phyloP scores from a whole-genome alignment of 1,140 invertebrate species.

The Berghia stephanieae region DNA sequence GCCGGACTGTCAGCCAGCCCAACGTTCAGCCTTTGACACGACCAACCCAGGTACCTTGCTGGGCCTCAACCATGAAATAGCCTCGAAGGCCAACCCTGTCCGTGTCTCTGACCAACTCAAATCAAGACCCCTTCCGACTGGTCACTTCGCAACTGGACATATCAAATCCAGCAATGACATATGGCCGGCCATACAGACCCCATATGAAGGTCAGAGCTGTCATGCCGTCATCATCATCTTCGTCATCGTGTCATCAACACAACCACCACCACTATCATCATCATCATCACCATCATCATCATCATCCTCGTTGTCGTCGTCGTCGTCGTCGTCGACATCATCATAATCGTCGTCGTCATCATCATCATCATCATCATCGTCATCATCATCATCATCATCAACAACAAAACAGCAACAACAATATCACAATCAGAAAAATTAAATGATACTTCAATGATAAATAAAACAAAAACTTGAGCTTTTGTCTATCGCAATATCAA shows the following conservation, averaged over 20 bases:
- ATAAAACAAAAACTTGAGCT: too few species aligned
- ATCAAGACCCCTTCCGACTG: slow-evolving; percentile 46
- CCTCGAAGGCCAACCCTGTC: slow-evolving; percentile 37
- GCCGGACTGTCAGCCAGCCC: slow-evolving; percentile 40
- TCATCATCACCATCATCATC: too few species aligned
- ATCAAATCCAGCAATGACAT: slow-evolving; percentile 40
- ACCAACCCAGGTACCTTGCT: slow-evolving; percentile 41
- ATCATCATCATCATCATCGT: too few species aligned
- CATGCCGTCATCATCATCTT: background rate
- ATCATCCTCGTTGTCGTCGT: too few species aligned
- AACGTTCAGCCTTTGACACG: slow-evolving; percentile 40
- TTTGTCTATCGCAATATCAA: background rate
- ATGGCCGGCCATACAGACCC: slow-evolving; percentile 42
- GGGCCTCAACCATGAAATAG: slow-evolving; percentile 41
- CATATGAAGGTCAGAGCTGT: slow-evolving; percentile 45
- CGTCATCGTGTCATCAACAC: background rate
- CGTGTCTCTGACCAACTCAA: slow-evolving; percentile 40
- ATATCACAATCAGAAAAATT: too few species aligned
- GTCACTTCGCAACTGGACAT: slow-evolving; percentile 49
- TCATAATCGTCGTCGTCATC: too few species aligned
- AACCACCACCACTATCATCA: too few species aligned
- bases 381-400: too few species aligned
- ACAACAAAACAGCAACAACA: too few species aligned
- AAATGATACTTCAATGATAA: too few species aligned
- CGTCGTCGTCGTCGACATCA: too few species aligned